These are phyloP conservation scores for Temnothorax curvispinosus DNA, from an alignment of 1,140 invertebrate genomes.

Conservation along the genomic window DNA sequence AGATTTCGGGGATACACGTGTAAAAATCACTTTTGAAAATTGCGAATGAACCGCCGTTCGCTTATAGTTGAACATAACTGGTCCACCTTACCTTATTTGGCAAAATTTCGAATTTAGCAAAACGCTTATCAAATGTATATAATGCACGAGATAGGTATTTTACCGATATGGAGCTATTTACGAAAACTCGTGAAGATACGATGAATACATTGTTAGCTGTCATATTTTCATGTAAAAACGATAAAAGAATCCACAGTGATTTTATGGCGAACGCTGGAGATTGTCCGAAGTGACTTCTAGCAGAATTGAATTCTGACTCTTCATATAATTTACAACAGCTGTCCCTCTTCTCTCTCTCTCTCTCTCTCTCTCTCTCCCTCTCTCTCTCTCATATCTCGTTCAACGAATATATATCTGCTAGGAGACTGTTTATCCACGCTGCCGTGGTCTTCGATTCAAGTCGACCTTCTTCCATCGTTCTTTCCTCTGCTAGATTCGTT, in stretches of 20 bases:
- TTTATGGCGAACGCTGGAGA: not conserved
- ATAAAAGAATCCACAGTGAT: not conserved
- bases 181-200: not conserved
- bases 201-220: not conserved
- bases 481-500: constrained; percentile 78
- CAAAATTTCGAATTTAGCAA: not conserved
- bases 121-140: not conserved
- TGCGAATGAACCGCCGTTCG: not conserved
- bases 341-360: not conserved
- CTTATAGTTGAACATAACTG: not conserved
- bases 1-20: not conserved
- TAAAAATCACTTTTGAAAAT: not conserved
- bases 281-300: not conserved
- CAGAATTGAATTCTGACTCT: not conserved
- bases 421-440: constrained; percentile 39
- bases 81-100: not conserved
- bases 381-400: not conserved
- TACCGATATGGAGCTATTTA: not conserved
- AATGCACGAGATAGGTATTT: not conserved
- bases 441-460: constrained; percentile 36
- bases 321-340: constrained; percentile 1
- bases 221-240: not conserved
- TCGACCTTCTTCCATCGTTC: constrained; percentile 33
- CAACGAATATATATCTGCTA: not conserved
- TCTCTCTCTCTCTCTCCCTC: not conserved